A percentile compares a stretch with the other conserved stretches of the same genome.
phyloP scores from a whole-genome alignment of 2,888 invertebrate genomes.

The Sesia bembeciformis region DNA sequence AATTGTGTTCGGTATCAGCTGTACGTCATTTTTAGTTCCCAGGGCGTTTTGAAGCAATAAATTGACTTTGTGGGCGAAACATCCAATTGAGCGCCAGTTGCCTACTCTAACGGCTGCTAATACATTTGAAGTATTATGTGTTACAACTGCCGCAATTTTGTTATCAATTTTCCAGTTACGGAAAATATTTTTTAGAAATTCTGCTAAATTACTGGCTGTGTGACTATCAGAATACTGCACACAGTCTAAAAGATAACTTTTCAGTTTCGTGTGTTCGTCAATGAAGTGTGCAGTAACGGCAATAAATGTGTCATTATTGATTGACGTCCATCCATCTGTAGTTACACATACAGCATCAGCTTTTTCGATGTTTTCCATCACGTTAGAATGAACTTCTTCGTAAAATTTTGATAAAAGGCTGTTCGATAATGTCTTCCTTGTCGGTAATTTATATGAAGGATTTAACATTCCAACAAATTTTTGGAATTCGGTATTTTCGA shows the following conservation, averaged over 20 bases:
- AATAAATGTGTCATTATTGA: slow-evolving; percentile 7
- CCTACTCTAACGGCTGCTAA: slow-evolving; percentile 6
- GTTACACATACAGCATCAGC: slow-evolving; percentile 7
- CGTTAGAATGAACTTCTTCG: neutral
- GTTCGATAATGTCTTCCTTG: neutral
- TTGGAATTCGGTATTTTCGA: neutral
- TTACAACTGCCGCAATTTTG: neutral
- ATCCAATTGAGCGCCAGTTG: slow-evolving; percentile 1
- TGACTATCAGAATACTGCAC: neutral
- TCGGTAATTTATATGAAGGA: neutral
- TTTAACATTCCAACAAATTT: neutral
- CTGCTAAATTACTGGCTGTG: neutral
- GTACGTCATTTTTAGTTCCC: neutral
- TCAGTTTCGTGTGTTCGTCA: neutral
- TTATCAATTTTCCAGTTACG: neutral
- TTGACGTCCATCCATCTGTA: slow-evolving; percentile 11
- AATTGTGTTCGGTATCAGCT: neutral
- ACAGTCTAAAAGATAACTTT: neutral
- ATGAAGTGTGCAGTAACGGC: slow-evolving; percentile 10
- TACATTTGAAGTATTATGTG: slow-evolving; percentile 1
- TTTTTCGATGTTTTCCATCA: slow-evolving; percentile 1
- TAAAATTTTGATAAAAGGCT: neutral
- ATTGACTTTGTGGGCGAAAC: slow-evolving; percentile 1
- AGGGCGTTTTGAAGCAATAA: neutral
- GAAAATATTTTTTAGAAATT: neutral